These are phyloP conservation scores for Campoplex nolae DNA, from an alignment of 2,888 invertebrate species.

Conservation along the genomic window DNA sequence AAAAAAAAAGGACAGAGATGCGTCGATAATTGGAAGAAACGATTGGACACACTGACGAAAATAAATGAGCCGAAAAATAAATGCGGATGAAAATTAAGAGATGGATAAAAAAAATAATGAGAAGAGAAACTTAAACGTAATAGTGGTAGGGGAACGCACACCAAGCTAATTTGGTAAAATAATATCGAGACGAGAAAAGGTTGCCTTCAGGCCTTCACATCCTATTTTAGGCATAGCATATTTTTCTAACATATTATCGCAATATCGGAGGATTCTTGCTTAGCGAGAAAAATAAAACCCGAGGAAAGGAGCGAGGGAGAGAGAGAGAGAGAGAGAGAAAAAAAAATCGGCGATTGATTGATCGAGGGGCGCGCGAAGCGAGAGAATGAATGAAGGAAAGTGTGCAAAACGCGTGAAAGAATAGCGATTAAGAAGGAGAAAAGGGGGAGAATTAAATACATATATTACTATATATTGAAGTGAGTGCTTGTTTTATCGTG, in stretches of 20 bases:
- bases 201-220: conserved; percentile 83
- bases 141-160: conserved; percentile 70
- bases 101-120: background rate
- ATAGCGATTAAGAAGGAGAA: conserved; percentile 57
- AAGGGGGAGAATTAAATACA: conserved; percentile 59
- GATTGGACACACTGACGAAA: conserved; percentile 1
- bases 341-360: conserved; percentile 62
- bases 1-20: background rate
- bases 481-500: conserved; percentile 63
- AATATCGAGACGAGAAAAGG: conserved; percentile 80
- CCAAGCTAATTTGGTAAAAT: conserved; percentile 72
- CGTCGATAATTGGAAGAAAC: background rate
- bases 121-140: conserved; percentile 26
- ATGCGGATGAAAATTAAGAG: background rate
- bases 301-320: conserved; percentile 72
- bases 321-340: conserved; percentile 39
- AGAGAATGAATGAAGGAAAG: conserved; percentile 61
- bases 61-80: background rate
- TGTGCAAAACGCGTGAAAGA: conserved; percentile 58
- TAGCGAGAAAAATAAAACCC: conserved; percentile 75
- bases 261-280: conserved; percentile 82
- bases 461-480: conserved; percentile 62
- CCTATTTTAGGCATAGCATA: conserved; percentile 85
- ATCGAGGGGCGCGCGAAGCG: conserved; percentile 55
- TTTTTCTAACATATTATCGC: conserved; percentile 84